Evolutionary conservation across 2,797 vertebrate genomes (phyloP).

Genomic region (Takifugu ocellatus): DNA sequence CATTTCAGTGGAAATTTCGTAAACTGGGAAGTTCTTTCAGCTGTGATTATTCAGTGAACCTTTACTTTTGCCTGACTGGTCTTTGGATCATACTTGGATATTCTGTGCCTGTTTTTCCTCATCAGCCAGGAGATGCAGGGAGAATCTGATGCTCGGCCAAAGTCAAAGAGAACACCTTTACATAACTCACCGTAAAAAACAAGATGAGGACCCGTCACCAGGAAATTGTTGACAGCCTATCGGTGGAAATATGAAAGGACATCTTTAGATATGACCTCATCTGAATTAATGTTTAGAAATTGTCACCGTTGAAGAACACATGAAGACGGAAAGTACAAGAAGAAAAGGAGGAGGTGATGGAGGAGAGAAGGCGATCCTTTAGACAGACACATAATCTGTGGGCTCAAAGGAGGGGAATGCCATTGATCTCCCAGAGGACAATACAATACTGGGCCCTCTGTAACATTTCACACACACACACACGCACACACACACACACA

Average conservation of each 20-base stretch:
- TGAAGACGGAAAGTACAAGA: slow-evolving; percentile 7
- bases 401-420: slow-evolving; percentile 66
- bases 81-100: slow-evolving; percentile 31
- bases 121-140: slow-evolving; percentile 15
- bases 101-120: slow-evolving; percentile 18
- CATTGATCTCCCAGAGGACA: slow-evolving; percentile 70
- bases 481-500: slow-evolving; percentile 26
- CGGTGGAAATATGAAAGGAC: too few species aligned
- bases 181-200: slow-evolving; percentile 37
- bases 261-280: too few species aligned
- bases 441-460: slow-evolving; percentile 51
- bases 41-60: slow-evolving; percentile 16
- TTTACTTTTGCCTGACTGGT: slow-evolving; percentile 23
- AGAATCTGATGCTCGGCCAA: slow-evolving; percentile 8
- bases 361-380: slow-evolving; percentile 40
- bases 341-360: slow-evolving; percentile 39
- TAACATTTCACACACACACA: slow-evolving; percentile 36
- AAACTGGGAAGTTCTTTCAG: slow-evolving; percentile 10
- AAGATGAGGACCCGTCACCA: slow-evolving; percentile 6
- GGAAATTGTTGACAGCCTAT: slow-evolving; percentile 1
- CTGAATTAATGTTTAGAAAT: too few species aligned
- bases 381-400: slow-evolving; percentile 61
- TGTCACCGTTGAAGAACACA: neutral
- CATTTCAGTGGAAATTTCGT: slow-evolving; percentile 1
- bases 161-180: slow-evolving; percentile 30